Percentiles rank a stretch among this genome's conserved stretches.
Evolutionary conservation across 2,888 invertebrate species (phyloP).

Genomic region (Achlya flavicornis): DNA sequence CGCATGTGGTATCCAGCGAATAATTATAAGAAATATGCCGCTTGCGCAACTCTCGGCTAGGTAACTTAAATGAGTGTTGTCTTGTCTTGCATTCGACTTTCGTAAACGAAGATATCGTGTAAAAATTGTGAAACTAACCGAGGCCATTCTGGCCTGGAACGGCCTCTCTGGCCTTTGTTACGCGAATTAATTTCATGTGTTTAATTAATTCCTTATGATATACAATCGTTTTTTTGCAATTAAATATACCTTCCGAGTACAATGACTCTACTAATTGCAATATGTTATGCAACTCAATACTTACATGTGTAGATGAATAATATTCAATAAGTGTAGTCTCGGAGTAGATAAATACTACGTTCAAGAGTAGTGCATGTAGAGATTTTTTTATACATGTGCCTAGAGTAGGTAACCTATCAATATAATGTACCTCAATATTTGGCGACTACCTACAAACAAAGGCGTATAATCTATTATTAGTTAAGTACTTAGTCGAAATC

Average conservation of each 20-base stretch:
- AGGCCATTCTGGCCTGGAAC: constrained; percentile 50
- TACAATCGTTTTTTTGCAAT: constrained; percentile 40
- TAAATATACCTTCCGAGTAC: background rate
- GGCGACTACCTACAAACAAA: no score
- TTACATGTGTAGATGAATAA: no score
- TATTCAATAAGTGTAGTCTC: no score
- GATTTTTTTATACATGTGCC: no score
- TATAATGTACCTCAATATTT: no score
- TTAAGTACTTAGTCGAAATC: constrained; percentile 41
- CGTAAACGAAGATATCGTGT: constrained; percentile 75
- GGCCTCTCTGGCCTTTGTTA: constrained; percentile 53
- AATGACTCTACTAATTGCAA: no score
- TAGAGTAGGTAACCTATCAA: no score
- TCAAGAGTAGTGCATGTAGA: no score
- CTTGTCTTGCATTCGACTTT: constrained; percentile 60
- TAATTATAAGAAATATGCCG: constrained; percentile 41
- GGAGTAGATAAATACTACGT: no score
- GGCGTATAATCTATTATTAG: no score
- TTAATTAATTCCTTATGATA: constrained; percentile 46
- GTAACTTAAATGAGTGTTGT: constrained; percentile 54
- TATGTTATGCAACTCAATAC: no score
- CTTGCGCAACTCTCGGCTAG: constrained; percentile 48
- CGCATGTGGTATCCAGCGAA: constrained; percentile 29
- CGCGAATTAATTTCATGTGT: constrained; percentile 53
- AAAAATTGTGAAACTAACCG: constrained; percentile 69